Conservation (phyloP, 2,797 vertebrate genomes). For the Sparus aurata region DNA sequence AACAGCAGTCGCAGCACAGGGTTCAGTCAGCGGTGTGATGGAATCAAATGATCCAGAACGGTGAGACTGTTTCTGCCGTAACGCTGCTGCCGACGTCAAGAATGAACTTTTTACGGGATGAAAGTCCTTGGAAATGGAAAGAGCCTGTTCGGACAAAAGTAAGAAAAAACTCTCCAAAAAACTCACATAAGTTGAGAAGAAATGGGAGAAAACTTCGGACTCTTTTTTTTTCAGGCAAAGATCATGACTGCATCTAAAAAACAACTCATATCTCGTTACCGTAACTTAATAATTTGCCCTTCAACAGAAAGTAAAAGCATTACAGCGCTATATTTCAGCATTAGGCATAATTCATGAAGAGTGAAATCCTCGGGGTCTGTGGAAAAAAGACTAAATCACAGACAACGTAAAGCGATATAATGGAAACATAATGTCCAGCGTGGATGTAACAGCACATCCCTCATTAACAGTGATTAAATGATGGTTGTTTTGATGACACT, state of each 20-base stretch:
- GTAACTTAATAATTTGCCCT: too few relatives aligned
- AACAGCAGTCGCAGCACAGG: not conserved
- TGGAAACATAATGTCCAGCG: too few relatives aligned
- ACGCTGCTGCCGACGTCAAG: not conserved
- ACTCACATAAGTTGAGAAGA: not conserved
- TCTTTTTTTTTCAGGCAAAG: too few relatives aligned
- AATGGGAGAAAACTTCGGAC: not conserved
- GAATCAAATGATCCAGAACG: not conserved
- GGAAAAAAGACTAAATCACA: too few relatives aligned
- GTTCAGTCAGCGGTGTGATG: not conserved
- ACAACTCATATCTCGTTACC: too few relatives aligned
- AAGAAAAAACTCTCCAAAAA: not conserved
- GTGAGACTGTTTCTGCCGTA: not conserved
- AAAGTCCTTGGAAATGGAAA: not conserved
- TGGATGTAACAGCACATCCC: not conserved
- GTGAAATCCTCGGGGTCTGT: too few relatives aligned
- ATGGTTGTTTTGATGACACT: too few relatives aligned
- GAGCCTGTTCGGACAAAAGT: not conserved
- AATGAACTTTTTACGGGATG: not conserved
- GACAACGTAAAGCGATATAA: too few relatives aligned
- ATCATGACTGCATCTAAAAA: too few relatives aligned
- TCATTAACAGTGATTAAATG: not conserved
- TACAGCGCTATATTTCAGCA: too few relatives aligned
- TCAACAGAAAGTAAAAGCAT: too few relatives aligned
- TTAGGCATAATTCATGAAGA: too few relatives aligned